A percentile compares a stretch with the other conserved stretches of the same genome.
Evolutionary conservation across 2,797 vertebrate genomes (phyloP).

Genomic region (Sebastes kiyomatsui): DNA sequence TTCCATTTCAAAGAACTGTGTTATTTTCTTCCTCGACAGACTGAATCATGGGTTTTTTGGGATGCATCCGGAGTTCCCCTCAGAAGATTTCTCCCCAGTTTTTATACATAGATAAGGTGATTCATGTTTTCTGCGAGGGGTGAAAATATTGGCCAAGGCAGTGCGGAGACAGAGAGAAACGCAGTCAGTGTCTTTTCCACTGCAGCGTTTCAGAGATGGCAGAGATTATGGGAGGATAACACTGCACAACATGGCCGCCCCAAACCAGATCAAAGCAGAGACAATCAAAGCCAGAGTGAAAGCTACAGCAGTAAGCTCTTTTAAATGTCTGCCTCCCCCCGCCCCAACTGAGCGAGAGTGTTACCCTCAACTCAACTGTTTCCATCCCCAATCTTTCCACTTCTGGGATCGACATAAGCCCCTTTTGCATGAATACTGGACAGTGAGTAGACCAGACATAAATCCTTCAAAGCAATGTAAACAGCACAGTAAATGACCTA

Average conservation of each 20-base stretch:
- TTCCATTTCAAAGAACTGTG: conserved; percentile 30
- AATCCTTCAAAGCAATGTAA: conserved; percentile 79
- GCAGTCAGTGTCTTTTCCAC: conserved; percentile 63
- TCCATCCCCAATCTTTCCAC: conserved; percentile 65
- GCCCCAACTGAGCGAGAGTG: conserved; percentile 46
- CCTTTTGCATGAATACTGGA: conserved; percentile 54
- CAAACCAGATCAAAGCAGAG: conserved; percentile 81
- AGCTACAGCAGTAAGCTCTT: conserved; percentile 81
- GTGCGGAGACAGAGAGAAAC: conserved; percentile 32
- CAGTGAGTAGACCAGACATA: conserved; percentile 59
- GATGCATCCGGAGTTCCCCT: background rate
- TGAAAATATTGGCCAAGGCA: conserved; percentile 35
- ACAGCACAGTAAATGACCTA: conserved; percentile 69
- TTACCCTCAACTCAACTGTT: conserved; percentile 68
- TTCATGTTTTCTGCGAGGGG: conserved; percentile 35
- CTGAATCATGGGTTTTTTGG: background rate
- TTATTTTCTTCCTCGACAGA: conserved; percentile 23
- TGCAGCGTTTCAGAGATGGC: conserved; percentile 68
- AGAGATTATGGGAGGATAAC: conserved; percentile 78
- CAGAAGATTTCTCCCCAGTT: conserved; percentile 19
- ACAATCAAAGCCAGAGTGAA: conserved; percentile 83
- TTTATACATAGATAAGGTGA: conserved; percentile 47
- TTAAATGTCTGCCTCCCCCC: conserved; percentile 72
- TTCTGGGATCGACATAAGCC: conserved; percentile 63
- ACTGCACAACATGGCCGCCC: conserved; percentile 77